phyloP scores from a whole-genome alignment of 2,888 invertebrate species.

The Calameuta pallipes region DNA sequence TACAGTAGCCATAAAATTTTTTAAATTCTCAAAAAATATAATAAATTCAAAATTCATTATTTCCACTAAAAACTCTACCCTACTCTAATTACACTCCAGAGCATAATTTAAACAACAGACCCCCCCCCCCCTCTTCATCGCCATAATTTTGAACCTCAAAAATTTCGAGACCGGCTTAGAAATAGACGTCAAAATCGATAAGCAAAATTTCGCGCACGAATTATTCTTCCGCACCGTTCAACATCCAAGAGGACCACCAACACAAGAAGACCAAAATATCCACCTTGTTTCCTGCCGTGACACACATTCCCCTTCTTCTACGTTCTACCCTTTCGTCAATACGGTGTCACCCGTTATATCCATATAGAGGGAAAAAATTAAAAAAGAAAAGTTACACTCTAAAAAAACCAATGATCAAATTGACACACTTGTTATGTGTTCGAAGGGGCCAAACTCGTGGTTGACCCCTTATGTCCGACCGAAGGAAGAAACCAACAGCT shows the following conservation, averaged over 20 bases:
- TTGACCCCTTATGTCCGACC: slow-evolving; percentile 13
- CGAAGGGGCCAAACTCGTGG: slow-evolving; percentile 14
- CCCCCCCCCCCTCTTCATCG: too few species aligned
- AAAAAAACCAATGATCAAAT: slow-evolving; percentile 14
- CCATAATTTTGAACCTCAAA: neutral
- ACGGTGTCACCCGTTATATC: neutral
- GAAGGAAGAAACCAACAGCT: slow-evolving; percentile 2
- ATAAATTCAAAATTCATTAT: neutral
- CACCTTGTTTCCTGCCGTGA: neutral
- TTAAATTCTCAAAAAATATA: neutral
- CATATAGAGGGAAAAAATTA: neutral
- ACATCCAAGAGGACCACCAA: neutral
- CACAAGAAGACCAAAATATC: neutral
- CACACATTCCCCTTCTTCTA: neutral
- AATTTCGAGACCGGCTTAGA: neutral
- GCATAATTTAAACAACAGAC: neutral
- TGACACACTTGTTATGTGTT: slow-evolving; percentile 10
- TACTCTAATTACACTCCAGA: neutral
- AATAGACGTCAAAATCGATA: neutral
- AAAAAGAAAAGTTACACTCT: neutral
- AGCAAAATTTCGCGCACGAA: neutral
- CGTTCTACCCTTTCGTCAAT: neutral
- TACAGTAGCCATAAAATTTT: too few species aligned
- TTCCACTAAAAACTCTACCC: neutral
- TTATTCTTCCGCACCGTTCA: neutral